Base-by-base conservation (phyloP, 2,113 vertebrate genomes). In the Odontophorus gujanensis region DNA sequence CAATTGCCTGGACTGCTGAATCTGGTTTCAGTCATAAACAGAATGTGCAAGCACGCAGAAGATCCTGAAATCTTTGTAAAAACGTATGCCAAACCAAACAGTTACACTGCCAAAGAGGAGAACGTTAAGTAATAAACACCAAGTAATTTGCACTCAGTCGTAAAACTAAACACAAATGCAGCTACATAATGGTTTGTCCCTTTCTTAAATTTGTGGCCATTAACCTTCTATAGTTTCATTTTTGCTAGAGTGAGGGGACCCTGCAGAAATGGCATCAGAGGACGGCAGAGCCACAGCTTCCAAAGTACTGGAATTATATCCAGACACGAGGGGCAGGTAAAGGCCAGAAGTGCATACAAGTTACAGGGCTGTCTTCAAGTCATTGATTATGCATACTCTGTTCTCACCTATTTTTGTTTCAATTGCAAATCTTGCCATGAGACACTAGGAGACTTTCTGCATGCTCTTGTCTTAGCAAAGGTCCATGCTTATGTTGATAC, bases 301-400 rank as follows among this genome's bases (percentile, higher is more conserved):
- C 80, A 18, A 48, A 78, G 45, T 11, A 38, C 57, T 13, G n/a
- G 79, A 42, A 84, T 72, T 68, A 85, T 73, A 90, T 59, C 63
- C 90, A 85, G 67, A 76, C 40, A 42, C 0, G 0, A 45, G 32
- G 11, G 65, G n/a, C 25, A 78, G n/a, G 47, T 68, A 92, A 28
- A 83, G 21, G 24, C 30, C 51, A 89, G 59, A 81, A 86, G 73
- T 3, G 17, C 16, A 12, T 85, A 66, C 22, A 71, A 50, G 43
- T 85, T 83, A 66, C 48, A 61, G 62, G 87, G 67, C 32, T 80
- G 84, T 82, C 92, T 91, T 57, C 73, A 68, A 89, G 78, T 89
- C 94, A 97, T 97, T 97, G 94, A 97, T 38, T 57, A 97, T 83
- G 89, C 90, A 84, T 67, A 96, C 90, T 81, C 84, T 51, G 87